A percentile compares a stretch with the other conserved stretches of the same genome.
Evolutionary conservation across 2,113 vertebrate species (phyloP).

Genomic region (Myotis lucifugus): DNA sequence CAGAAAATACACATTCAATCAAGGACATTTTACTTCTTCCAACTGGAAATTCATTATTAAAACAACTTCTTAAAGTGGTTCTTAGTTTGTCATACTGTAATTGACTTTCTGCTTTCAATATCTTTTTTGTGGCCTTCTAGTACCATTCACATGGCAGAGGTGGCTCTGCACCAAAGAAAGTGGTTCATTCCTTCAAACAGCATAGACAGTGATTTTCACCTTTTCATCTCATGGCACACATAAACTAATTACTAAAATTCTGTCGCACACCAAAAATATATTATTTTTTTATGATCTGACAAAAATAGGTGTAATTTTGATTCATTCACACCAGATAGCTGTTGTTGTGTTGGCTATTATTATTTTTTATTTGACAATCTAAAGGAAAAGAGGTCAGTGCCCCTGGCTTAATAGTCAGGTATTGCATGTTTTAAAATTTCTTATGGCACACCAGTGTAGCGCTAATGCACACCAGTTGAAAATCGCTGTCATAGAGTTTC

Average conservation of each 20-base stretch:
- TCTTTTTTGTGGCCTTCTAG: not conserved
- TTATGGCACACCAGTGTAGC: not conserved
- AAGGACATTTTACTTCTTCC: slow-evolving; percentile 39
- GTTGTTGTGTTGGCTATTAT: not conserved
- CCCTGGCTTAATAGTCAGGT: not conserved
- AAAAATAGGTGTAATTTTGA: not conserved
- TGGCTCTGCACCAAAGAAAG: not conserved
- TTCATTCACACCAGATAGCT: not conserved
- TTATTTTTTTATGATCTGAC: not conserved
- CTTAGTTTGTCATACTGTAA: not conserved
- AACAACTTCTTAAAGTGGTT: not conserved
- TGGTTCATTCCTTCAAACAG: not conserved
- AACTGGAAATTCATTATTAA: slow-evolving; percentile 39
- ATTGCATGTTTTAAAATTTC: not conserved
- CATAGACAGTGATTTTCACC: not conserved
- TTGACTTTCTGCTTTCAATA: not conserved
- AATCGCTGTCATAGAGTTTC: not conserved
- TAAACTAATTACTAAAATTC: not conserved
- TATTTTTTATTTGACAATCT: not conserved
- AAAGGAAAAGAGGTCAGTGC: not conserved
- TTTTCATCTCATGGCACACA: not conserved
- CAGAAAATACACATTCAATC: not conserved
- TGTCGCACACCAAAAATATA: not conserved
- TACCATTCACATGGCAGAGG: not conserved
- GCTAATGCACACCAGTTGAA: not conserved